Base-by-base conservation (phyloP, 2,888 invertebrate genomes). In the Cyclophora albipunctata region DNA sequence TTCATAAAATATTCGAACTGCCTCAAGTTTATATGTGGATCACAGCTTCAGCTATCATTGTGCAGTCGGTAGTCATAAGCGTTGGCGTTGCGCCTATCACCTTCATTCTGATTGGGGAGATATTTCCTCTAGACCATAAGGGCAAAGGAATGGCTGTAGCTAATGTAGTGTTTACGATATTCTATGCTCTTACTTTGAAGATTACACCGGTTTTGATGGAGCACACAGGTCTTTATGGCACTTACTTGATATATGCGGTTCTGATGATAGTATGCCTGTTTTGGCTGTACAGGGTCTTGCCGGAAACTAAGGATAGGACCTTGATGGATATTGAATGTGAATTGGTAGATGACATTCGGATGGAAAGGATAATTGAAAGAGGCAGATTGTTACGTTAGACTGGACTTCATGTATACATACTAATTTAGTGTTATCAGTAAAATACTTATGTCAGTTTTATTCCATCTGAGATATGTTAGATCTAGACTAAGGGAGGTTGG, bases 301-400 rank as follows among this genome's bases (percentile, higher is more conserved):
- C 71, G 7, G 78, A 78, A 57, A 77, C 77, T 2, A 77, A 75
- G 50, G 70, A 72, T 46, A 74, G 59, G 50, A 67, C 70, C 0
- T 54, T 77, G 40, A 69, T 71, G 48, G 67, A 75, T 20, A 73
- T 77, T 42, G 75, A 75, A 54, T 59, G 69, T 56, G 66, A 69
- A 47, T 59, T 77, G 3, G 65, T 62, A 59, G 54, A 57, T 40
- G 47, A 7, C 3, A 6, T 6, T n/a, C 4, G 7, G 3, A 50
- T 53, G 20, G 45, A n/a, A 33, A 40, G 33, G 20, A 4, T 34
- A 5, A 34, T 44, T 5, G 51, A 52, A 35, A 44, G 37, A 34
- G 34, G 41, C 5, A 42, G 33, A 3, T 42, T 48, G 44, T 46
- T 52, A 37, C 20, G 20, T 20, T 20, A 20, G 2, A 20, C 20